Base-by-base conservation (phyloP, 1,140 invertebrate genomes). In the Hetaerina americana region DNA sequence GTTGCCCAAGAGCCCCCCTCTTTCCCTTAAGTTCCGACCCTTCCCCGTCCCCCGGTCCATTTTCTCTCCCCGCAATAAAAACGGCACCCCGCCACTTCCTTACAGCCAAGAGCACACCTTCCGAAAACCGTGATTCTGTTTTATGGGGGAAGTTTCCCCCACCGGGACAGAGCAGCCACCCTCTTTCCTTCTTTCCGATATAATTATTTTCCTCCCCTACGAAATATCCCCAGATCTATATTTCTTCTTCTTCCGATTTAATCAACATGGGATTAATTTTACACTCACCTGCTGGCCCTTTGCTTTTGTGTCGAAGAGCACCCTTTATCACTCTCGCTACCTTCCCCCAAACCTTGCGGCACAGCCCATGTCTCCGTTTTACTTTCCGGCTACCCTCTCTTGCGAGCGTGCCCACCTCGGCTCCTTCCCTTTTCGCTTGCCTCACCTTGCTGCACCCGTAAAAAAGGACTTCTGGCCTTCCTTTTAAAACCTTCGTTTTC, bases 221-320 rank as follows among this genome's bases (percentile, higher is more conserved):
- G 40, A 66, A 26, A 26, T 69, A 5, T n/a, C 28, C 22, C 28
- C 28, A 27, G 3, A 5, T 26, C 68, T 10, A 26, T 18, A 27
- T 25, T 69, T 69, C 26, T 69, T 69, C 18, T 69, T 69, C 26
- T 27, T 26, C 28, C 28, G 28, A 69, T 25, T 25, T 27, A 69
- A 27, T 27, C 26, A 69, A 69, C 68, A 68, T 27, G 66, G 27
- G 40, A 57, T 57, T 57, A 57, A 57, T 57, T 57, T 57, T 57
- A 57, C 15, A n/a, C 15, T 57, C 40, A 57, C 40, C 40, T 57
- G 40, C 40, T 57, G 40, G 40, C 40, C 22, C 5, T 68, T 5
- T 68, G 18, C 28, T 69, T 27, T 69, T 26, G 18, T 69, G 66
- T 66, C 26, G 22, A 5, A 3, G 22, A 24, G 22, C 12, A 24